Base-by-base conservation (phyloP, 2,888 invertebrate species). In the Rotaria magnacalcarata region DNA sequence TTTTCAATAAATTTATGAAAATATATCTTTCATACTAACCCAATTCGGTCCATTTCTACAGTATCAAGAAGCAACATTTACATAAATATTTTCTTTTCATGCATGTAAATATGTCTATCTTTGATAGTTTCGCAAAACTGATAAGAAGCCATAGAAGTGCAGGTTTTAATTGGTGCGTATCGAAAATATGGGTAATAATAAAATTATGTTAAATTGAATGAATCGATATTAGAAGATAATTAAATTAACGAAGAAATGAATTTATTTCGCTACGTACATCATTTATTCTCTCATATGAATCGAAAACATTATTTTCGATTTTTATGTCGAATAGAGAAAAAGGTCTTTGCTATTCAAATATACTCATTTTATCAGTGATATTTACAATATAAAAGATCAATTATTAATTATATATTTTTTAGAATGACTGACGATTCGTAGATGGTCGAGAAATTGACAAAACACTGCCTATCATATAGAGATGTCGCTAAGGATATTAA, bases 331-430 rank as follows among this genome's bases (percentile, higher is more conserved):
- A 84, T 74, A 27, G 75, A 27, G 75, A 34, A 84, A 58, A 21
- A 86, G 52, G 24, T 54, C 74, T 80, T 74, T n/a, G 2, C 74
- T 54, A 84, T 52, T 74, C 52, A 67, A 84, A 47, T 58, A 41
- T 27, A 74, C n/a, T 84, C 75, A 84, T 74, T 54, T 16, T 54
- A 3, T 47, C 34, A 5, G 19, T 34, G 67, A 67, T 67, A 34
- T 67, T 67, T 67, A 27, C 34, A 34, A 0, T 5, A 34, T 34
- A 67, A 41, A 67, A 54, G 14, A 41, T 41, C 67, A 67, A 4
- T 67, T 67, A 67, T 67, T 34, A 34, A 67, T 41, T 67, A 67
- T 16, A 67, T 16, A 67, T 24, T 3, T 24, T 3, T n/a, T 67
- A 5, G 3, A 27, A 67, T 67, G 6, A 67, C 6, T 34, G 34